A percentile compares a stretch with the other conserved stretches of the same genome.
Evolutionary conservation across 2,888 invertebrate genomes (phyloP).

Genomic region (Cephus sareptanus): DNA sequence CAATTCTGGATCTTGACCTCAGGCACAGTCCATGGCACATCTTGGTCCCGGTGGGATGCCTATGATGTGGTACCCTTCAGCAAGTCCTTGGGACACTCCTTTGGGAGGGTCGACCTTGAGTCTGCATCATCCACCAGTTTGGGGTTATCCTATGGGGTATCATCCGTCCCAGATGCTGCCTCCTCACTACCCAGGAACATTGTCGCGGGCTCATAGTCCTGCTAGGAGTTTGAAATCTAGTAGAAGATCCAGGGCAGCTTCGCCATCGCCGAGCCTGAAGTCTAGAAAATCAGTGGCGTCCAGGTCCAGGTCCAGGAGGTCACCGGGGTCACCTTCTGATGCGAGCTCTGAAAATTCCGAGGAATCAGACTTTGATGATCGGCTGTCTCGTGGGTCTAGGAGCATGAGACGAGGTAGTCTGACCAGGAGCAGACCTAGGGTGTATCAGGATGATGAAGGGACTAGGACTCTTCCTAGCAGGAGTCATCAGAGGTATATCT

Average conservation of each 20-base stretch:
- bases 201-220: constrained; percentile 69
- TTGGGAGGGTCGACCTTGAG: constrained; percentile 60
- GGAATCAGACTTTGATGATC: constrained; percentile 72
- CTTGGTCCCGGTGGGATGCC: constrained; percentile 66
- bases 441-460: constrained; percentile 49
- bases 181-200: constrained; percentile 69
- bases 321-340: constrained; percentile 57
- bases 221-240: constrained; percentile 56
- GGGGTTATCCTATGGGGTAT: constrained; percentile 52
- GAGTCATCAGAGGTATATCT: constrained; percentile 52
- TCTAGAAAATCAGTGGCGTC: constrained; percentile 77
- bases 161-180: constrained; percentile 53
- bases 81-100: constrained; percentile 50
- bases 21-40: constrained; percentile 81
- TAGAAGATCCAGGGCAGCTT: constrained; percentile 70
- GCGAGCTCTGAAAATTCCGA: constrained; percentile 67
- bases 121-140: constrained; percentile 56
- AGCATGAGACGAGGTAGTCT: constrained; percentile 57
- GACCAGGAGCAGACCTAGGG: constrained; percentile 40
- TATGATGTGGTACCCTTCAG: constrained; percentile 64
- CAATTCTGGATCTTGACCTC: constrained; percentile 34
- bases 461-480: constrained; percentile 38
- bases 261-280: constrained; percentile 76
- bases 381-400: constrained; percentile 57
- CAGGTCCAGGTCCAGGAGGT: constrained; percentile 66